These are phyloP conservation scores for Ochlodes sylvanus DNA, from an alignment of 2,888 invertebrate species.

Conservation along the genomic window DNA sequence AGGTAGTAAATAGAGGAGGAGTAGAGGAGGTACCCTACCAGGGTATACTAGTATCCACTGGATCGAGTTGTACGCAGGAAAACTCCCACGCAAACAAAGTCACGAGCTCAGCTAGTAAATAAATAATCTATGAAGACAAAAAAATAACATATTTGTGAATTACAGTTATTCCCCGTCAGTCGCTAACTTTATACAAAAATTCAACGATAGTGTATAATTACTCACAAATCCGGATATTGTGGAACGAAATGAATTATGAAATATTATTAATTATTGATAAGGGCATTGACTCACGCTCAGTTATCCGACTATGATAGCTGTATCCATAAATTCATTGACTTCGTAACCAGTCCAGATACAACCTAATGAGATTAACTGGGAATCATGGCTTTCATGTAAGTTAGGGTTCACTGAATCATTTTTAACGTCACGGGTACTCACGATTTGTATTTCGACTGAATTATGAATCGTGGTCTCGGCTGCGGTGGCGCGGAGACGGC, in stretches of 20 bases:
- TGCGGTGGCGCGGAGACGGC: no score
- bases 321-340: slow-evolving; percentile 6
- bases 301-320: slow-evolving; percentile 3
- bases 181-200: background rate
- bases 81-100: no score
- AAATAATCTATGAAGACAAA: no score
- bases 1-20: no score
- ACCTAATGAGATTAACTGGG: background rate
- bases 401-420: background rate
- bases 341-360: background rate
- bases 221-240: slow-evolving; percentile 15
- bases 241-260: slow-evolving; percentile 24
- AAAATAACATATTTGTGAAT: background rate
- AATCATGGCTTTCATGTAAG: background rate
- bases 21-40: no score
- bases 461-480: no score
- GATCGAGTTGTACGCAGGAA: no score
- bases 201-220: slow-evolving; percentile 10
- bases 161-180: background rate
- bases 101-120: no score
- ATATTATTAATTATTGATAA: slow-evolving; percentile 7
- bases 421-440: no score
- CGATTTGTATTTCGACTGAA: no score
- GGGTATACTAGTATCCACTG: no score
- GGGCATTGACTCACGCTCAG: slow-evolving; percentile 8